Evolutionary conservation across 2,888 invertebrate genomes (phyloP).

Genomic region (Clitarchus hookeri): DNA sequence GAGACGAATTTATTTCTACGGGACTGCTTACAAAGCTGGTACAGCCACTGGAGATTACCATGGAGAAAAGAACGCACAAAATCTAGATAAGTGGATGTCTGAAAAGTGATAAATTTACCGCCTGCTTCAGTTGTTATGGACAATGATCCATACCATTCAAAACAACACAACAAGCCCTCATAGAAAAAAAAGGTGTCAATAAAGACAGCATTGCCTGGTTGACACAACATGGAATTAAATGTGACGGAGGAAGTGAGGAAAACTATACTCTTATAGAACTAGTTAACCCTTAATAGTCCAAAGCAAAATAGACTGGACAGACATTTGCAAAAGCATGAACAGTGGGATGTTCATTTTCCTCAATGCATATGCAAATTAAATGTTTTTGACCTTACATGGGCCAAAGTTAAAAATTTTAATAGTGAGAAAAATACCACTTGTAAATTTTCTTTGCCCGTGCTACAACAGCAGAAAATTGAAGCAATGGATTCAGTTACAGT

Average conservation of each 20-base stretch:
- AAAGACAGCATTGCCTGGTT: background rate
- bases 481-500: conserved; percentile 11
- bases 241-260: background rate
- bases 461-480: background rate
- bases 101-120: conserved; percentile 3
- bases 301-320: background rate
- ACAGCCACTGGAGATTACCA: too few relatives aligned
- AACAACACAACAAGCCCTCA: background rate
- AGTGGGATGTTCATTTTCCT: background rate
- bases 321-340: background rate
- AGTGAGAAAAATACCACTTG: background rate
- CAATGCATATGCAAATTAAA: too few relatives aligned
- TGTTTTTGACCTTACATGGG: background rate
- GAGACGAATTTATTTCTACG: background rate
- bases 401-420: background rate
- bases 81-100: conserved; percentile 11
- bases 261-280: conserved; percentile 12
- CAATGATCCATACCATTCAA: background rate
- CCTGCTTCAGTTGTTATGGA: background rate
- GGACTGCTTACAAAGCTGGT: background rate
- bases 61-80: conserved; percentile 5
- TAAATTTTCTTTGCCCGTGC: background rate
- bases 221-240: background rate
- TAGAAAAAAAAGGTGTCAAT: background rate
- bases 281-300: background rate